Conservation (phyloP, 2,888 invertebrate species). For the Himalopsyche kuldschensis region DNA sequence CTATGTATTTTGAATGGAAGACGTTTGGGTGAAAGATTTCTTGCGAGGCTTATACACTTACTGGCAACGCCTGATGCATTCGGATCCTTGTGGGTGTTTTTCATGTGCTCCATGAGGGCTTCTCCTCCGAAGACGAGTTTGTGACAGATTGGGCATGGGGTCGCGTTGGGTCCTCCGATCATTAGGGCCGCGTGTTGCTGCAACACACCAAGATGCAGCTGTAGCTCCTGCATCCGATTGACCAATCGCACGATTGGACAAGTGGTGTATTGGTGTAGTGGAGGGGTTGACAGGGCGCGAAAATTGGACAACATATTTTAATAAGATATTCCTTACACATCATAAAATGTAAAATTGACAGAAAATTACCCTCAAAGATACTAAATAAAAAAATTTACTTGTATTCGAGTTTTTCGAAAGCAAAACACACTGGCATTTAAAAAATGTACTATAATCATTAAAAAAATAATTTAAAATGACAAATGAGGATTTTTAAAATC, state of each 20-base stretch:
- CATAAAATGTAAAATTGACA: constrained; percentile 35
- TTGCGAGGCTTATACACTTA: constrained; percentile 60
- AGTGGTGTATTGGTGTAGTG: constrained; percentile 41
- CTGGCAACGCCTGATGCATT: constrained; percentile 86
- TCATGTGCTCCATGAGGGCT: constrained; percentile 94
- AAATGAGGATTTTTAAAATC: too few species aligned
- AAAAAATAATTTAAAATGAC: too few species aligned
- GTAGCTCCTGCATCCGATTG: constrained; percentile 72
- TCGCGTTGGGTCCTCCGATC: constrained; percentile 88
- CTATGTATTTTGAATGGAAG: neutral
- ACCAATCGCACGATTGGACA: constrained; percentile 44
- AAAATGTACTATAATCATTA: too few species aligned
- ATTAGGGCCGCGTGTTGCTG: constrained; percentile 94
- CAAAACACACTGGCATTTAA: too few species aligned
- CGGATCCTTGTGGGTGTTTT: constrained; percentile 92
- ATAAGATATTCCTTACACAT: constrained; percentile 45
- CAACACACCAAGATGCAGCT: constrained; percentile 91
- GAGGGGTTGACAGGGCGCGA: constrained; percentile 7
- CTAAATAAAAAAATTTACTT: constrained; percentile 23
- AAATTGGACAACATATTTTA: constrained; percentile 43
- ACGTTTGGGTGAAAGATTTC: neutral
- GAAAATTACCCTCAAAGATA: constrained; percentile 7
- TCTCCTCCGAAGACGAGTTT: constrained; percentile 92
- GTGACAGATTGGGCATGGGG: constrained; percentile 91
- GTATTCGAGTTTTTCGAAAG: too few species aligned